These are phyloP conservation scores for Muscicapa striata DNA, from an alignment of 2,797 vertebrate genomes.

Conservation along the genomic window DNA sequence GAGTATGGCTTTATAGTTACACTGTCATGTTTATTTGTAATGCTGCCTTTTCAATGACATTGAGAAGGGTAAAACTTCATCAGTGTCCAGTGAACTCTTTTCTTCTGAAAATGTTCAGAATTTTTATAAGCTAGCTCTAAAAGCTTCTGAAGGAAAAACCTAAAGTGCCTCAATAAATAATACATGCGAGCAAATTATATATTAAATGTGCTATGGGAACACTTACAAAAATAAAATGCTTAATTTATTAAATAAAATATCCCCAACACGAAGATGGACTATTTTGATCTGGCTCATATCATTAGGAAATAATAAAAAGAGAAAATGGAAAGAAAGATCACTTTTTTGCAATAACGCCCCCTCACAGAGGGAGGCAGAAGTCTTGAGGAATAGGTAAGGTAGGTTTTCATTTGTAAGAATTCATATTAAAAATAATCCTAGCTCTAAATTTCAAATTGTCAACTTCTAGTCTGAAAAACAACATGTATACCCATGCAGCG, in stretches of 20 bases:
- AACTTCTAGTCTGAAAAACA: conserved; percentile 54
- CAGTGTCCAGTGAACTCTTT: conserved; percentile 59
- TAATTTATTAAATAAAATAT: conserved; percentile 70
- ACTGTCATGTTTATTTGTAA: conserved; percentile 70
- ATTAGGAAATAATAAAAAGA: conserved; percentile 66
- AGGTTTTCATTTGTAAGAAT: conserved; percentile 67
- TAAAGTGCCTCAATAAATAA: conserved; percentile 74
- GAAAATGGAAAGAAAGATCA: conserved; percentile 46
- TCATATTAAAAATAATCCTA: conserved; percentile 72
- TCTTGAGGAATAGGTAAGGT: conserved; percentile 71
- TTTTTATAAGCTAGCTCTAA: conserved; percentile 61
- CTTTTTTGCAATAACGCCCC: conserved; percentile 71
- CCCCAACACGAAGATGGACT: conserved; percentile 69
- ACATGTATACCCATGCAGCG: conserved; percentile 44
- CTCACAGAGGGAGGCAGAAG: conserved; percentile 78
- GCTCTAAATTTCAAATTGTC: conserved; percentile 68
- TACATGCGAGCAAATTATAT: conserved; percentile 71
- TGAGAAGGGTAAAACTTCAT: conserved; percentile 60
- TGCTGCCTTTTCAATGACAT: conserved; percentile 57
- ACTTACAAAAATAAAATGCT: conserved; percentile 75
- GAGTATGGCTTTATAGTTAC: conserved; percentile 78
- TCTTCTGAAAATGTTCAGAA: conserved; percentile 56
- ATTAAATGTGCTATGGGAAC: conserved; percentile 65
- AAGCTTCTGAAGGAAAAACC: conserved; percentile 60
- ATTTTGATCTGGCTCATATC: conserved; percentile 70